phyloP scores from a whole-genome alignment of 2,888 invertebrate species.

The Synergus gifuensis region DNA sequence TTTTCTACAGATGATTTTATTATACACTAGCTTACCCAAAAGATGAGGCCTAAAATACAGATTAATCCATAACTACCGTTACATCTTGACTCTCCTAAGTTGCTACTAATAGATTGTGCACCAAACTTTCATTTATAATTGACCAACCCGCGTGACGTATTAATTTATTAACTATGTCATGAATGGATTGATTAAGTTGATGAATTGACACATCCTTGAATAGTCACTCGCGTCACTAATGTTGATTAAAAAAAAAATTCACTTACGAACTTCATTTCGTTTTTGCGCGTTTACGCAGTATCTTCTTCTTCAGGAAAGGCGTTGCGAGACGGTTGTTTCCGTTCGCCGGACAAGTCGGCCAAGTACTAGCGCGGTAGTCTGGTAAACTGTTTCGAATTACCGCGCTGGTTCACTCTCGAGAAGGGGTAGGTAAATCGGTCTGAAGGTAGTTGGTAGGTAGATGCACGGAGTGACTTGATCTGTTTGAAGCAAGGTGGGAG shows the following conservation, averaged over 20 bases:
- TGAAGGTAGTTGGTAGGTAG: constrained; percentile 50
- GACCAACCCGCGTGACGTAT: neutral
- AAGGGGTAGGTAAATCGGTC: constrained; percentile 54
- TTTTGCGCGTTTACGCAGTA: constrained; percentile 39
- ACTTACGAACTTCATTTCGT: constrained; percentile 57
- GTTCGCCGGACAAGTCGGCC: constrained; percentile 54
- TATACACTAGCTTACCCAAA: constrained; percentile 12
- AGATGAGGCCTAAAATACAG: constrained; percentile 9
- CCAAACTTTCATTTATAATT: neutral
- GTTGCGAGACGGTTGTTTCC: constrained; percentile 53
- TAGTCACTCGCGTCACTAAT: constrained; percentile 31
- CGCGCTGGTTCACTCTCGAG: constrained; percentile 53
- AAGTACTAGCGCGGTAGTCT: constrained; percentile 57
- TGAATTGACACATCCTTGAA: neutral
- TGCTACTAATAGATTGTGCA: neutral
- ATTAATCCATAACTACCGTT: constrained; percentile 28
- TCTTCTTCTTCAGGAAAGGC: constrained; percentile 37
- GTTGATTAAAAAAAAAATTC: constrained; percentile 36
- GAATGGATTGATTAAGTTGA: neutral
- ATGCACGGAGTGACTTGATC: constrained; percentile 49
- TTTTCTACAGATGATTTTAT: neutral
- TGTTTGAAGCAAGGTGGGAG: constrained; percentile 55
- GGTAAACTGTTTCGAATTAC: constrained; percentile 57
- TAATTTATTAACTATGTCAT: neutral
- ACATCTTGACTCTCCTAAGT: neutral